Percentiles rank a stretch among this genome's conserved stretches.
Evolutionary conservation across 2,113 vertebrate genomes (phyloP).

Genomic region (Colinus virginianus): DNA sequence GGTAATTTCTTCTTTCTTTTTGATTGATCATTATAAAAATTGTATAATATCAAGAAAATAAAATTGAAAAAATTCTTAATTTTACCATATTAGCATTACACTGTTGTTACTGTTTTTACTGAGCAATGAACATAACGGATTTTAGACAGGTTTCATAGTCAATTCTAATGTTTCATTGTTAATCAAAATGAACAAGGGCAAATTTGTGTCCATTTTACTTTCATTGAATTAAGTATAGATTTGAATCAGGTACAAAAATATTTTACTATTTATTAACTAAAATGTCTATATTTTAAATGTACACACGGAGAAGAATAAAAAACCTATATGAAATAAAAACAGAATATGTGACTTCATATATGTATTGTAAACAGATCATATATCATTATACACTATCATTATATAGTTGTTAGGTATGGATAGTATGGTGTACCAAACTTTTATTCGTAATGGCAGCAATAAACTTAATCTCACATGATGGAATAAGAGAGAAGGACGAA

Average conservation of each 20-base stretch:
- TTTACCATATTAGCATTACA: background rate
- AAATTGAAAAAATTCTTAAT: slow-evolving; percentile 21
- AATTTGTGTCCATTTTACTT: background rate
- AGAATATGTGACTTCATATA: background rate
- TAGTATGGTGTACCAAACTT: background rate
- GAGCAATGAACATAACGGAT: background rate
- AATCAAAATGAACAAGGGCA: background rate
- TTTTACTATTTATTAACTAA: background rate
- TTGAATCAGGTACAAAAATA: background rate
- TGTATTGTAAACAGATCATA: background rate
- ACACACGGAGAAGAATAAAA: background rate
- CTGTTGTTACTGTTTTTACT: slow-evolving; percentile 11
- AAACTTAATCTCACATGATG: fast-evolving
- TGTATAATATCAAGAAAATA: slow-evolving; percentile 10
- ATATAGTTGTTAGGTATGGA: background rate
- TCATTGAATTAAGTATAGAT: background rate
- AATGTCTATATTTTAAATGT: background rate
- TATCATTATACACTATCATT: background rate
- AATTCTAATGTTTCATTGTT: background rate
- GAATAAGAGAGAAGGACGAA: background rate
- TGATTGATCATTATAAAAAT: background rate
- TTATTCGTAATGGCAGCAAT: background rate
- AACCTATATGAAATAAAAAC: background rate
- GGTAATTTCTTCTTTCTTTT: background rate
- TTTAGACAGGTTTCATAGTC: background rate